These are phyloP conservation scores for Mimas tiliae DNA, from an alignment of 2,888 invertebrate species.

Conservation along the genomic window DNA sequence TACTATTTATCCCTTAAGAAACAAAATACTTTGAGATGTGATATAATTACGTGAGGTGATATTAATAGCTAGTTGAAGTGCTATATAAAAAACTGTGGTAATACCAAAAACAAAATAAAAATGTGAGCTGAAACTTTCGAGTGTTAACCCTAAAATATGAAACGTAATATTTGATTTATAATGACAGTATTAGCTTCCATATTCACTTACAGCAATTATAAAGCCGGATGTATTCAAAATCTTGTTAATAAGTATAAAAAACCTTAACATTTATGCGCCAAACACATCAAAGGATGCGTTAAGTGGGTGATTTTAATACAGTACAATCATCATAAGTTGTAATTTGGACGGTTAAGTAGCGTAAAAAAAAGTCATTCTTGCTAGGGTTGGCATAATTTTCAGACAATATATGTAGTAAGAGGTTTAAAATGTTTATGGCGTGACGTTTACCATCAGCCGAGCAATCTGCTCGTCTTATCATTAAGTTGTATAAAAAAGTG, in stretches of 20 bases:
- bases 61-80: too few relatives aligned
- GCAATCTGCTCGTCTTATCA: too few relatives aligned
- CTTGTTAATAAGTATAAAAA: background rate
- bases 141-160: background rate
- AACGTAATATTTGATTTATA: background rate
- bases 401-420: too few relatives aligned
- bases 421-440: too few relatives aligned
- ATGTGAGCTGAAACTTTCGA: too few relatives aligned
- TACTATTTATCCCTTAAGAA: too few relatives aligned
- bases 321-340: conserved; percentile 37
- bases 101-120: too few relatives aligned
- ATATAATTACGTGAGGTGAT: too few relatives aligned
- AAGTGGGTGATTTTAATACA: conserved; percentile 26
- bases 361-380: conserved; percentile 40
- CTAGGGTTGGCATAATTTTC: background rate
- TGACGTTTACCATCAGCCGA: too few relatives aligned
- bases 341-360: conserved; percentile 42
- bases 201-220: background rate
- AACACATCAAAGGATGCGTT: conserved; percentile 18
- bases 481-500: too few relatives aligned
- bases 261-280: conserved; percentile 15
- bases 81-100: too few relatives aligned
- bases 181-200: conserved; percentile 3
- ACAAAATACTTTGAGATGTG: too few relatives aligned
- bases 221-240: conserved; percentile 10